A percentile compares a stretch with the other conserved stretches of the same genome.
phyloP scores from a whole-genome alignment of 2,113 vertebrate species.

The Dunckerocampus dactyliophorus region DNA sequence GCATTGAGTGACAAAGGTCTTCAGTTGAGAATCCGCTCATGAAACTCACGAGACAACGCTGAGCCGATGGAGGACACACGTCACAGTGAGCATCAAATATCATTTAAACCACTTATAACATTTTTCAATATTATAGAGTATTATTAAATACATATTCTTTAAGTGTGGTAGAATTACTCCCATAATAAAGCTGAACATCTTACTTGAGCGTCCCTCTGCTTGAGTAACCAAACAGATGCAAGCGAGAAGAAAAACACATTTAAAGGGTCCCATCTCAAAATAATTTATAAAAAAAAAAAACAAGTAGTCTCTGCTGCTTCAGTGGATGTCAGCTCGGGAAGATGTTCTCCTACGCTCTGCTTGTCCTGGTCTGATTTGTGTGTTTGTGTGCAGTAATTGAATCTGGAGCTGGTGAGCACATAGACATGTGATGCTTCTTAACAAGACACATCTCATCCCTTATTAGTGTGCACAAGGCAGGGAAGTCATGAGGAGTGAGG shows the following conservation, averaged over 20 bases:
- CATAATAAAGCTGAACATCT: constrained; percentile 30
- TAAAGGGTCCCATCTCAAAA: constrained; percentile 35
- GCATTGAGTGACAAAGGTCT: not conserved
- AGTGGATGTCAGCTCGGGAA: not conserved
- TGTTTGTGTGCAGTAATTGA: constrained; percentile 45
- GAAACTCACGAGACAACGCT: too few species aligned
- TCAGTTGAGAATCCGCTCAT: constrained; percentile 43
- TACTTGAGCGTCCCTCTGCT: constrained; percentile 64
- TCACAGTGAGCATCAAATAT: not conserved
- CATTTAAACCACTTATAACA: not conserved
- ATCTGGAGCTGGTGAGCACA: constrained; percentile 43
- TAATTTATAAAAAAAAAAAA: not conserved
- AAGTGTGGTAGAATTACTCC: not conserved
- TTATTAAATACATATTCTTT: not conserved
- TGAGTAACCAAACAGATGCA: constrained; percentile 31
- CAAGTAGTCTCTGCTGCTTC: not conserved
- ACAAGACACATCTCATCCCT: constrained; percentile 67
- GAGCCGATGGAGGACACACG: constrained; percentile 4
- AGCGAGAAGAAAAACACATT: constrained; percentile 35
- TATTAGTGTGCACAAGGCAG: constrained; percentile 52
- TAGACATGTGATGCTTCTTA: constrained; percentile 71
- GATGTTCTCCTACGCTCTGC: constrained; percentile 12
- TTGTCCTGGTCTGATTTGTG: not conserved
- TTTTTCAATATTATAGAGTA: not conserved
- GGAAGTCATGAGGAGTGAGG: constrained; percentile 30